Evolutionary conservation across 2,888 invertebrate species (phyloP).

Genomic region (Hipparchia sbordonii): DNA sequence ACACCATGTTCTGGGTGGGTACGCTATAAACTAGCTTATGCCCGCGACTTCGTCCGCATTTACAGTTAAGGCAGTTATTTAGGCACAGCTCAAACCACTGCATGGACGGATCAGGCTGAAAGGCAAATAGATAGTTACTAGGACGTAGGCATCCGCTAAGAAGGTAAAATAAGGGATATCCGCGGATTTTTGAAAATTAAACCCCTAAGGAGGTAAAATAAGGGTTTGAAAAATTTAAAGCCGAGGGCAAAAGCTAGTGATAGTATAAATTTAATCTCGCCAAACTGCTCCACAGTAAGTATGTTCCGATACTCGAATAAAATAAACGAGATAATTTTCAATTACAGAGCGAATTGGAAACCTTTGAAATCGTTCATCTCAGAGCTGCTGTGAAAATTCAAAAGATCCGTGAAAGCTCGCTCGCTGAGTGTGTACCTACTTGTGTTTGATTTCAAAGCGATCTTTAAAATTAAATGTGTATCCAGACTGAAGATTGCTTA

Average conservation of each 20-base stretch:
- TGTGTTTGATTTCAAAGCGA: constrained; percentile 1
- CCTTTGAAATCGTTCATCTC: constrained; percentile 2
- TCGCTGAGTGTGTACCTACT: not conserved
- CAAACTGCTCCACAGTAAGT: not conserved
- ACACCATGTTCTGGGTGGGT: too few relatives aligned
- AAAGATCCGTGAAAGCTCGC: not conserved
- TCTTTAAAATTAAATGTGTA: constrained; percentile 6
- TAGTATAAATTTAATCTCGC: not conserved
- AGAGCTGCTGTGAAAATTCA: not conserved
- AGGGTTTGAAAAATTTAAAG: too few relatives aligned
- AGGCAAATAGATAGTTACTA: too few relatives aligned
- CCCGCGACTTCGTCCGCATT: not conserved
- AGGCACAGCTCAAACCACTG: too few relatives aligned
- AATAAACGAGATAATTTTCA: constrained; percentile 9
- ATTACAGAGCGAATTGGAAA: constrained; percentile 13
- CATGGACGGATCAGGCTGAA: too few relatives aligned
- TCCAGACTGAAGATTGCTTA: not conserved
- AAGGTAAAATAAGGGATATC: too few relatives aligned
- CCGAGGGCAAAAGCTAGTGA: not conserved
- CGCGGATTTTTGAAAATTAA: too few relatives aligned
- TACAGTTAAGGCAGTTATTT: too few relatives aligned
- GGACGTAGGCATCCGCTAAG: too few relatives aligned
- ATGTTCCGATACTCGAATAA: not conserved
- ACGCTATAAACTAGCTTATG: too few relatives aligned
- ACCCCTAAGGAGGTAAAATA: too few relatives aligned